These are phyloP conservation scores for Rousettus madagascariensis DNA, from an alignment of 2,797 vertebrate species.

Conservation along the genomic window DNA sequence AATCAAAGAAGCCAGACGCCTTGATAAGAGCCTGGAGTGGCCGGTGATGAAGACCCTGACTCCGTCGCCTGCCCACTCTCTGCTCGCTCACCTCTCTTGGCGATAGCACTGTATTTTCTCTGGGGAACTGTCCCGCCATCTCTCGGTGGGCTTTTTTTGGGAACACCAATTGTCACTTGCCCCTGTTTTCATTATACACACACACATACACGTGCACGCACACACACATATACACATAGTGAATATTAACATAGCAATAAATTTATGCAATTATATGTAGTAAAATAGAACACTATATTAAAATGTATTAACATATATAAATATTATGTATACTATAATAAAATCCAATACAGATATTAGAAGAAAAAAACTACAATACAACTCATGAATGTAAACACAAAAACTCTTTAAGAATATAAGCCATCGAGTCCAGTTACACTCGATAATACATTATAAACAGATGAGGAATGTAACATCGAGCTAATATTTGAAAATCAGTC, in stretches of 20 bases:
- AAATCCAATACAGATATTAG: not conserved
- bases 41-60: too few species aligned
- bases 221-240: too few species aligned
- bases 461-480: not conserved
- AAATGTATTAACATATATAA: not conserved
- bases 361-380: not conserved
- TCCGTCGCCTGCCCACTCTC: rapidly evolving
- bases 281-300: not conserved
- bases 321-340: not conserved
- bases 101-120: not conserved
- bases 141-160: not conserved
- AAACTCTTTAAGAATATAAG: not conserved
- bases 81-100: not conserved
- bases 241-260: not conserved
- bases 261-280: too few species aligned
- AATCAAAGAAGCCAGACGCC: not conserved
- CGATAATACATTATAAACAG: not conserved
- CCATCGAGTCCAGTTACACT: not conserved
- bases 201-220: too few species aligned
- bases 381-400: not conserved
- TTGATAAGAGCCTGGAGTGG: too few species aligned
- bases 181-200: too few species aligned
- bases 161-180: not conserved
- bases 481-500: not conserved
- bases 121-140: not conserved